Evolutionary conservation across 2,888 invertebrate species (phyloP).

Genomic region (Listrodromus nycthemerus): DNA sequence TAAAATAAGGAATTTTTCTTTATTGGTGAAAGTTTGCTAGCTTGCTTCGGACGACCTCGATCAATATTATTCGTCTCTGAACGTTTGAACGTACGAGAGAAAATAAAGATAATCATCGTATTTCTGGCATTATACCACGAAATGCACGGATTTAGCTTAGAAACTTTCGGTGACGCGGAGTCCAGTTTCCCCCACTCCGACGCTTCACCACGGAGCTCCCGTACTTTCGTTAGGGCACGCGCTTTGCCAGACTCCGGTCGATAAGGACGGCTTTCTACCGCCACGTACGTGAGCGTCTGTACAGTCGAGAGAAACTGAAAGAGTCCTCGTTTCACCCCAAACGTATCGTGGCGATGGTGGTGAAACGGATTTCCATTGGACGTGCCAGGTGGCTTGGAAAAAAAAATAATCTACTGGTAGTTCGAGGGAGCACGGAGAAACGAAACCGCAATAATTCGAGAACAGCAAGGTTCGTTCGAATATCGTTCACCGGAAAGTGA

Average conservation of each 20-base stretch:
- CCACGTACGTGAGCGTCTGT: constrained; percentile 53
- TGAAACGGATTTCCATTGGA: constrained; percentile 7
- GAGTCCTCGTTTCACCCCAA: constrained; percentile 9
- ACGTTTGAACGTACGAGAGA: not conserved
- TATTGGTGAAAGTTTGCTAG: constrained; percentile 4
- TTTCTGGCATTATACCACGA: constrained; percentile 50
- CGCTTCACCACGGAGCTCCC: constrained; percentile 44
- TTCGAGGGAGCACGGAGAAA: not conserved
- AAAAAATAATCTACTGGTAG: not conserved
- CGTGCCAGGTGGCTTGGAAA: not conserved
- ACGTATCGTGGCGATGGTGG: not conserved
- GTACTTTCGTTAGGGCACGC: constrained; percentile 45
- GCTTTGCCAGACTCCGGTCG: constrained; percentile 58
- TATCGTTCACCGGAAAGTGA: not conserved
- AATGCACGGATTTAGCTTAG: constrained; percentile 52
- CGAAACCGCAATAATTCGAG: not conserved
- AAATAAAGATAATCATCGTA: constrained; percentile 20
- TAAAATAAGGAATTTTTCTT: not conserved
- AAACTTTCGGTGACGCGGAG: constrained; percentile 4
- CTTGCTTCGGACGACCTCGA: not conserved
- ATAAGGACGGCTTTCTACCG: constrained; percentile 63
- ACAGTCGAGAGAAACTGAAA: not conserved
- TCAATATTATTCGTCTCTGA: not conserved
- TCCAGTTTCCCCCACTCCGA: constrained; percentile 21
- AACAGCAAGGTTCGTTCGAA: constrained; percentile 17